phyloP scores from a whole-genome alignment of 2,888 invertebrate species.

The Agriopis marginaria region DNA sequence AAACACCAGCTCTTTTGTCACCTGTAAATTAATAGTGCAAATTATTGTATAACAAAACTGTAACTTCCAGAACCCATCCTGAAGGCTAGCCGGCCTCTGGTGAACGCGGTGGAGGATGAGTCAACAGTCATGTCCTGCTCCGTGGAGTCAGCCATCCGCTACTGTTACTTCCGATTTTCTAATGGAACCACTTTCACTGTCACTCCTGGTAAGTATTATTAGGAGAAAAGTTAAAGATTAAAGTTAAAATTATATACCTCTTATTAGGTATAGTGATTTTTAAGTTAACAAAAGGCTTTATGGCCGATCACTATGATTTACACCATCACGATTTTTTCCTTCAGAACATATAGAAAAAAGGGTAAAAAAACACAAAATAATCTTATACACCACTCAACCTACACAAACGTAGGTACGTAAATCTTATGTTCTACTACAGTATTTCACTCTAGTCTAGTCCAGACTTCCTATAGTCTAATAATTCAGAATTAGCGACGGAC shows the following conservation, averaged over 20 bases:
- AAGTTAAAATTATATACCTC: no score
- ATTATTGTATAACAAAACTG: background rate
- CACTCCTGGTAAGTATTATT: slow-evolving; percentile 61
- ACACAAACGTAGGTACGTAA: no score
- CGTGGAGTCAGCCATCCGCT: slow-evolving; percentile 61
- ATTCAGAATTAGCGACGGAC: background rate
- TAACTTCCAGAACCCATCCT: slow-evolving; percentile 64
- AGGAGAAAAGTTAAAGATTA: background rate
- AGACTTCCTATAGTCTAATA: background rate
- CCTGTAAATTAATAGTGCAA: no score
- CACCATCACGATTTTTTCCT: no score
- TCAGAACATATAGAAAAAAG: no score
- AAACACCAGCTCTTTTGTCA: no score
- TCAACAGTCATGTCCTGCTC: slow-evolving; percentile 64
- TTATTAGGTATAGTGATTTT: no score
- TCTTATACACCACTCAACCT: no score
- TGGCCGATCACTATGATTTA: no score
- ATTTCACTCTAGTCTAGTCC: background rate
- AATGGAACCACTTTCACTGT: slow-evolving; percentile 71
- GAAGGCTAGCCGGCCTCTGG: slow-evolving; percentile 40
- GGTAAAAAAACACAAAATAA: no score
- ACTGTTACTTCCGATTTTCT: slow-evolving; percentile 74
- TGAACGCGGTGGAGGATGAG: slow-evolving; percentile 54
- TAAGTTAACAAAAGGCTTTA: no score
- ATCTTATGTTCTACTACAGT: background rate